Evolutionary conservation across 2,888 invertebrate species (phyloP).

Genomic region (Lypha dubia): DNA sequence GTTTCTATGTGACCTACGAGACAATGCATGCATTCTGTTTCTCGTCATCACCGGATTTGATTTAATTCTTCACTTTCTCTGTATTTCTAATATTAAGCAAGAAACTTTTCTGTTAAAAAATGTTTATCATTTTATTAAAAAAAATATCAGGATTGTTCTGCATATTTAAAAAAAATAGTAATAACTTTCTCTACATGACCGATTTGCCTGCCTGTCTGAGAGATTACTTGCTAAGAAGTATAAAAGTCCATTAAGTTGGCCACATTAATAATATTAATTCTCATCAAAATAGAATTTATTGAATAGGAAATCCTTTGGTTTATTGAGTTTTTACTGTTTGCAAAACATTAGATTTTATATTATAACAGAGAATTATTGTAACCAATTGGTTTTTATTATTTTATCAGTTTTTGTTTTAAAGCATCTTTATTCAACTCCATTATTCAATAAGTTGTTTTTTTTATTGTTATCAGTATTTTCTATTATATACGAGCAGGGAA

Average conservation of each 20-base stretch:
- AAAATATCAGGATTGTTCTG: no score
- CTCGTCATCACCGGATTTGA: no score
- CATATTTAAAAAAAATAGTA: no score
- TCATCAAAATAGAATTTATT: conserved; percentile 26
- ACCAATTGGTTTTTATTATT: conserved; percentile 56
- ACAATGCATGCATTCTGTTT: no score
- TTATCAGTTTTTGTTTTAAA: conserved; percentile 44
- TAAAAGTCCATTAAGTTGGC: conserved; percentile 3
- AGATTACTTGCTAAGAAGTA: no score
- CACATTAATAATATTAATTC: background rate
- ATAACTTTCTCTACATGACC: no score
- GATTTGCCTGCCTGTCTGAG: no score
- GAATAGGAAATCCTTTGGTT: conserved; percentile 46
- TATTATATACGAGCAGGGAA: background rate
- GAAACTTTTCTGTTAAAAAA: no score
- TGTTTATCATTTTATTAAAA: no score
- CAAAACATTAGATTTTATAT: conserved; percentile 39
- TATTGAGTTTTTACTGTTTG: conserved; percentile 48
- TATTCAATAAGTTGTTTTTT: conserved; percentile 1
- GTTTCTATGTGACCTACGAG: no score
- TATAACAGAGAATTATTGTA: conserved; percentile 38
- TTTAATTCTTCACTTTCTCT: no score
- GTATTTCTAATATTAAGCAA: no score
- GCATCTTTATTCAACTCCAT: conserved; percentile 2
- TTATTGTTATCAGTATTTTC: conserved; percentile 17